Conservation (phyloP, 2,113 vertebrate species). For the Psammodynastes pulverulentus region DNA sequence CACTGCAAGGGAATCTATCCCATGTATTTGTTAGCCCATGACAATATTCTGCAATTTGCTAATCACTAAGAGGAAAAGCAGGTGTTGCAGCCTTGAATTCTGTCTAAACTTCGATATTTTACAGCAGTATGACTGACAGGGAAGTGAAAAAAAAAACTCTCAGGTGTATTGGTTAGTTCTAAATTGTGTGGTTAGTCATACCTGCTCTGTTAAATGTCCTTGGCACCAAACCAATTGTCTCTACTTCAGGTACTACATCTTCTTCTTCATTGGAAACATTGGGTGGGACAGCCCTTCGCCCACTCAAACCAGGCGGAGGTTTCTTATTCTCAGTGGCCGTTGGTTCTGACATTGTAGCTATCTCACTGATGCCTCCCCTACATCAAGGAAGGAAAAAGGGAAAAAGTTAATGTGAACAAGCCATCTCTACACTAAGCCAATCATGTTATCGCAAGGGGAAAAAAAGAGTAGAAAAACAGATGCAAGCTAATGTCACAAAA, state of each 20-base stretch:
- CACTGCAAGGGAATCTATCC: background rate
- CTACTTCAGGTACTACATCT: slow-evolving; percentile 75
- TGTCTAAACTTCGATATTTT: background rate
- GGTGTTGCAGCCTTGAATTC: background rate
- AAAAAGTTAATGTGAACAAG: background rate
- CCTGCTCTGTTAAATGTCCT: slow-evolving; percentile 76
- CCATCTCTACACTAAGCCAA: background rate
- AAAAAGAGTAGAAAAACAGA: slow-evolving; percentile 45
- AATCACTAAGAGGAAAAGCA: background rate
- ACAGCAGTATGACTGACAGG: background rate
- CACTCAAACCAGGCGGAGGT: slow-evolving; percentile 64
- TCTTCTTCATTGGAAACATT: slow-evolving; percentile 78
- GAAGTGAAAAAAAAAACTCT: background rate
- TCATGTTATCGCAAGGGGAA: background rate
- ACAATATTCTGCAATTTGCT: background rate
- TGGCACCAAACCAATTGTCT: slow-evolving; percentile 73
- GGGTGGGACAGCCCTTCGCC: slow-evolving; percentile 72
- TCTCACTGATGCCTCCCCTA: slow-evolving; percentile 11
- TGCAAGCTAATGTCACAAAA: slow-evolving; percentile 35
- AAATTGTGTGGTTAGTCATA: slow-evolving; percentile 53
- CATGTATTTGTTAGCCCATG: background rate
- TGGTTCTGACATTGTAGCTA: slow-evolving; percentile 61
- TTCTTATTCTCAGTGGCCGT: slow-evolving; percentile 41
- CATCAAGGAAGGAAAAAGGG: background rate
- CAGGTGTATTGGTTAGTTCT: background rate